Evolutionary conservation across 1,140 invertebrate genomes (phyloP).

Genomic region (Trichonephila clavata): DNA sequence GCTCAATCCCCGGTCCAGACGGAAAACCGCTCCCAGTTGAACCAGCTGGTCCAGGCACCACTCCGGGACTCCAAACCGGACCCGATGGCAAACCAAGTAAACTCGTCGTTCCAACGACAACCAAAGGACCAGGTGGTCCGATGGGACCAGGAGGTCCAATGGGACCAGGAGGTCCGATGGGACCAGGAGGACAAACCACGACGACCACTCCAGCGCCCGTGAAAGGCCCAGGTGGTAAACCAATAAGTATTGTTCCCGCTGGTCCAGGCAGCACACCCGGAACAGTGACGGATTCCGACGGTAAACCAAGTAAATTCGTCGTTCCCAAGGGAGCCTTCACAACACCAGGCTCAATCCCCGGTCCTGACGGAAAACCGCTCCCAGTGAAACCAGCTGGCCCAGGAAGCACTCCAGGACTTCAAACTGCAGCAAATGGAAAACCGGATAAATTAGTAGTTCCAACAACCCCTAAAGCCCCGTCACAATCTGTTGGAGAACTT

Average conservation of each 20-base stretch:
- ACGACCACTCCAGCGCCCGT: not conserved
- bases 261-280: constrained; percentile 34
- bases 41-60: constrained; percentile 31
- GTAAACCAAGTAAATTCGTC: not conserved
- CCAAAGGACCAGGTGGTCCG: not conserved
- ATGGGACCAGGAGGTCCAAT: not conserved
- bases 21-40: not conserved
- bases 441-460: constrained; percentile 7
- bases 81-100: constrained; percentile 33
- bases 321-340: not conserved
- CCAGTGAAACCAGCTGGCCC: constrained; percentile 21
- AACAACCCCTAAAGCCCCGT: not conserved
- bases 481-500: not conserved
- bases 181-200: not conserved
- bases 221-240: not conserved
- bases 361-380: constrained; percentile 29
- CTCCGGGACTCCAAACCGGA: not conserved
- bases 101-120: constrained; percentile 6
- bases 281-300: constrained; percentile 1
- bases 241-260: not conserved
- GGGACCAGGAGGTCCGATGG: not conserved
- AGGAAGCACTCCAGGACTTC: constrained; percentile 39
- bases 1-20: constrained; percentile 30
- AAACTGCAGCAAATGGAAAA: constrained; percentile 36
- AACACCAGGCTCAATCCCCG: constrained; percentile 19